Conservation (phyloP, 2,797 vertebrate genomes). For the Gila robusta region DNA sequence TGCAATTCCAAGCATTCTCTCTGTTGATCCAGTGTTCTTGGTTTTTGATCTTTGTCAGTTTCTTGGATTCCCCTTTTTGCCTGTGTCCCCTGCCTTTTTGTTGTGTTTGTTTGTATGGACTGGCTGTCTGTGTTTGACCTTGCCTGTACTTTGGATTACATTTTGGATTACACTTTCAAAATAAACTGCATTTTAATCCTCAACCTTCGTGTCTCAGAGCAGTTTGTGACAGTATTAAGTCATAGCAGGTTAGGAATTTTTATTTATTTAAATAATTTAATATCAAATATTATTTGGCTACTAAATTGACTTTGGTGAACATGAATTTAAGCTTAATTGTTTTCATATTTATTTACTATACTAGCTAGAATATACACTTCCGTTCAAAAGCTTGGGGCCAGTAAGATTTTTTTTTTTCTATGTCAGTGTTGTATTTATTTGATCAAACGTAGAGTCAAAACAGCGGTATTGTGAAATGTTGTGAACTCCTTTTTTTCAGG, state of each 20-base stretch:
- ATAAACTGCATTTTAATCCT: no score
- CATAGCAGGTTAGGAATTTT: background rate
- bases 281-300: background rate
- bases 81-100: no score
- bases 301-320: background rate
- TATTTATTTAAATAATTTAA: background rate
- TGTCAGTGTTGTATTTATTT: background rate
- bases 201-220: no score
- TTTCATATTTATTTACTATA: no score
- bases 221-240: background rate
- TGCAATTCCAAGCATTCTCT: background rate
- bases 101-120: no score
- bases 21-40: no score
- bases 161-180: no score
- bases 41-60: no score
- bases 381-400: background rate
- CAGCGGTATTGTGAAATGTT: background rate
- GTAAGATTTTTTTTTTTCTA: background rate
- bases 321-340: background rate
- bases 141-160: no score
- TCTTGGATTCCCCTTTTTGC: no score
- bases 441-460: background rate
- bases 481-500: background rate
- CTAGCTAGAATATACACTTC: background rate
- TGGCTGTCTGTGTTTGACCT: no score